A percentile compares a stretch with the other conserved stretches of the same genome.
Evolutionary conservation across 1,140 invertebrate species (phyloP).

Genomic region (Microplitis demolitor): DNA sequence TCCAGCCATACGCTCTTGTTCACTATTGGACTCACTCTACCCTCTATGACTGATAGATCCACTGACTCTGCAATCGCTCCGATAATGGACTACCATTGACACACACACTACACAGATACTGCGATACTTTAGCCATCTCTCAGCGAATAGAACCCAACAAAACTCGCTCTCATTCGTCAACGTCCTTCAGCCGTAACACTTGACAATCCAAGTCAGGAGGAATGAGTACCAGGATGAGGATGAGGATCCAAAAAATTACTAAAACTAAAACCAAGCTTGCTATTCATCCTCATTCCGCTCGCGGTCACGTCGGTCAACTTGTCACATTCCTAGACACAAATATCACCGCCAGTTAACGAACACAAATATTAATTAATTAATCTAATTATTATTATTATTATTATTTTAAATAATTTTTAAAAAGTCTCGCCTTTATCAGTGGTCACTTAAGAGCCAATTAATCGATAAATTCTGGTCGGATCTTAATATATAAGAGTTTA

Average conservation of each 20-base stretch:
- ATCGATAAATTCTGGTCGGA: too few relatives aligned
- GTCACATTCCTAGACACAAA: conserved; percentile 21
- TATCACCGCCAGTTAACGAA: neutral
- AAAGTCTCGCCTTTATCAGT: too few relatives aligned
- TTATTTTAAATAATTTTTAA: neutral
- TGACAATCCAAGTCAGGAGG: too few relatives aligned
- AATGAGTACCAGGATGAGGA: neutral
- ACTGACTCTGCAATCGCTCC: conserved; percentile 20
- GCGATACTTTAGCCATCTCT: neutral
- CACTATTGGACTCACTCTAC: conserved; percentile 59
- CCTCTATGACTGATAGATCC: conserved; percentile 49
- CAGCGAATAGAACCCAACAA: neutral
- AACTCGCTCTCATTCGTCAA: conserved; percentile 19
- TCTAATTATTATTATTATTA: conserved; percentile 1
- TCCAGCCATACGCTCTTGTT: conserved; percentile 59
- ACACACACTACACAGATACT: neutral
- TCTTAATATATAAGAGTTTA: neutral
- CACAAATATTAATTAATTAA: neutral
- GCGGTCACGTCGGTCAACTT: conserved; percentile 8
- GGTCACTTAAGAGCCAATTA: too few relatives aligned
- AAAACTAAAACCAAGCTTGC: neutral
- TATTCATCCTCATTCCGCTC: neutral
- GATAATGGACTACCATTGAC: conserved; percentile 6
- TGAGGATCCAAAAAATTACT: neutral
- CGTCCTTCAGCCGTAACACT: conserved; percentile 2